Percentiles rank a stretch among this genome's conserved stretches.
phyloP scores from a whole-genome alignment of 2,113 vertebrate species.

The Gallinago paraguaiae region DNA sequence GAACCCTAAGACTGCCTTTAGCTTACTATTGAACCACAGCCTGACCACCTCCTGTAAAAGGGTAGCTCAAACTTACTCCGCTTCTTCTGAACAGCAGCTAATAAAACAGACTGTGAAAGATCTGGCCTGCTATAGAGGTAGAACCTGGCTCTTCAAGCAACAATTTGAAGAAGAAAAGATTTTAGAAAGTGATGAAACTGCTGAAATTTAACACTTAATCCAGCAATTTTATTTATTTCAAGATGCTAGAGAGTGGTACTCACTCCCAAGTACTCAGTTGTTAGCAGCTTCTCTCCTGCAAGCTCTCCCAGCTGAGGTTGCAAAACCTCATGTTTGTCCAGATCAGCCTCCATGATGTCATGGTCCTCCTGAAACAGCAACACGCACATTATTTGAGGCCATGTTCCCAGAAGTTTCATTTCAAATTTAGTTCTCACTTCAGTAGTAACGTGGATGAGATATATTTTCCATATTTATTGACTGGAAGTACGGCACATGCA shows the following conservation, averaged over 20 bases:
- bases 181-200: not conserved
- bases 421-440: not conserved
- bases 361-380: constrained; percentile 77
- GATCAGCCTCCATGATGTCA: constrained; percentile 86
- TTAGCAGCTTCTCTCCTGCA: constrained; percentile 91
- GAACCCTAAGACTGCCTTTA: constrained; percentile 15
- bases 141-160: not conserved
- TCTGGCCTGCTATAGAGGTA: not conserved
- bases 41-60: not conserved
- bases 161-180: not conserved
- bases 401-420: not conserved
- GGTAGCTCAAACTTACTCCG: not conserved
- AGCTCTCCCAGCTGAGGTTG: constrained; percentile 89
- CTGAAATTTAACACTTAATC: not conserved
- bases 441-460: not conserved
- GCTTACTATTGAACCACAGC: constrained; percentile 3
- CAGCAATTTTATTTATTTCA: not conserved
- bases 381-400: not conserved
- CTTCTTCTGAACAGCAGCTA: not conserved
- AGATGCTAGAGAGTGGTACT: constrained; percentile 25
- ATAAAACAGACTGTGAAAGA: not conserved
- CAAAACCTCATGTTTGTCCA: constrained; percentile 90
- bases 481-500: not conserved
- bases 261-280: constrained; percentile 93
- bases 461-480: not conserved